These are phyloP conservation scores for Platerodrilus igneus DNA, from an alignment of 2,888 invertebrate species.

Conservation along the genomic window DNA sequence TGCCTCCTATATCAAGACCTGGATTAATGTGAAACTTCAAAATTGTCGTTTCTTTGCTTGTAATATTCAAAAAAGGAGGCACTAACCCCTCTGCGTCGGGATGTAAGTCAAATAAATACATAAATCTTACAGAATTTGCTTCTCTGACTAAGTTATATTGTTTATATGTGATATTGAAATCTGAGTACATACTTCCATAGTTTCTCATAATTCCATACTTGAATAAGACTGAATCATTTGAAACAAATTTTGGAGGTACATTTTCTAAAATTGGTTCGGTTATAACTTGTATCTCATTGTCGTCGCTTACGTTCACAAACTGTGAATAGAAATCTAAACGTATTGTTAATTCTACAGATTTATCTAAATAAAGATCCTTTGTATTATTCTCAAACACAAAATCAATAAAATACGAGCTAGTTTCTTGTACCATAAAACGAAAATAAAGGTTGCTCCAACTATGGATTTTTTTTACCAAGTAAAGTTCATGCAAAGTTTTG, in stretches of 20 bases:
- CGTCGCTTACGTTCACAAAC: too few species aligned
- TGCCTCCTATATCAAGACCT: slow-evolving; percentile 76
- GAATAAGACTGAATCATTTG: slow-evolving; percentile 7
- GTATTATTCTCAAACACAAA: slow-evolving; percentile 43
- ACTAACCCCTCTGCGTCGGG: slow-evolving; percentile 60
- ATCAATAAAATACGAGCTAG: slow-evolving; percentile 58
- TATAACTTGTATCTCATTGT: too few species aligned
- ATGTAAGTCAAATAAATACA: slow-evolving; percentile 67
- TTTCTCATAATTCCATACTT: slow-evolving; percentile 12
- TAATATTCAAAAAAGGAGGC: slow-evolving; percentile 63
- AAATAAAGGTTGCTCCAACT: slow-evolving; percentile 6
- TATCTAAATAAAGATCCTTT: too few species aligned
- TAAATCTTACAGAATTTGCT: slow-evolving; percentile 69
- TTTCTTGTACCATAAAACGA: slow-evolving; percentile 48
- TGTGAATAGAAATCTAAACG: too few species aligned
- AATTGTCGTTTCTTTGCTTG: slow-evolving; percentile 58
- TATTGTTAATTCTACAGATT: too few species aligned
- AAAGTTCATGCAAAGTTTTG: slow-evolving; percentile 43
- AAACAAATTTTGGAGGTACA: neutral
- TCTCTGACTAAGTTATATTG: slow-evolving; percentile 50
- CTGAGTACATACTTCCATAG: slow-evolving; percentile 6
- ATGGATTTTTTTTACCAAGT: slow-evolving; percentile 12
- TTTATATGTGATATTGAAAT: slow-evolving; percentile 33
- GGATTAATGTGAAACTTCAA: slow-evolving; percentile 67
- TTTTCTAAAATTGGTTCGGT: too few species aligned